These are phyloP conservation scores for Lophochroa leadbeateri DNA, from an alignment of 2,113 vertebrate genomes.

Conservation along the genomic window DNA sequence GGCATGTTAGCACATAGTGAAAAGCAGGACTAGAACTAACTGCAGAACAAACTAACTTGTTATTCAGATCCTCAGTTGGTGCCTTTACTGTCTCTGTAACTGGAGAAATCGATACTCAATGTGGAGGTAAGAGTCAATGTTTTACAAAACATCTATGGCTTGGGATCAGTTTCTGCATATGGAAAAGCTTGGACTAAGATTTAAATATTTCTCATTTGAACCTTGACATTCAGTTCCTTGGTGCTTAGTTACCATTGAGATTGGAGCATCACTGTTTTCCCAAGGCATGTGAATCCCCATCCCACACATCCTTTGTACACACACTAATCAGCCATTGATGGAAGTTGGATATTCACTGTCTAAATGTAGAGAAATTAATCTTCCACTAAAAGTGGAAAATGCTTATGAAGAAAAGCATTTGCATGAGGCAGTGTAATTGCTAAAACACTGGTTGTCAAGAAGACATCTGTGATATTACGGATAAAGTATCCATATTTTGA, in stretches of 20 bases:
- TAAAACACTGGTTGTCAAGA: conserved; percentile 47
- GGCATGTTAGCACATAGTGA: not conserved
- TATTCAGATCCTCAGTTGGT: not conserved
- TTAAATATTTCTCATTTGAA: not conserved
- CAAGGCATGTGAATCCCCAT: not conserved
- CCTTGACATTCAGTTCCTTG: not conserved
- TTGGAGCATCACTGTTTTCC: not conserved
- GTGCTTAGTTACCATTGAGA: not conserved
- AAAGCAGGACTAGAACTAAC: not conserved
- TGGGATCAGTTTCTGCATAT: not conserved
- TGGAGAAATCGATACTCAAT: not conserved
- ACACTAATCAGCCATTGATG: not conserved
- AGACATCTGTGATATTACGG: conserved; percentile 29
- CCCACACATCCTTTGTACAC: not conserved
- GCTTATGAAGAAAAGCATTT: conserved; percentile 40
- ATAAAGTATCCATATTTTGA: conserved; percentile 50
- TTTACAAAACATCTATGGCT: not conserved
- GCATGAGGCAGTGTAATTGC: conserved; percentile 45
- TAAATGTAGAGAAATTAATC: conserved; percentile 48
- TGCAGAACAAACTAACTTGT: not conserved
- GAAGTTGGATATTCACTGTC: not conserved
- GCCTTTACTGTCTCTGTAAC: not conserved
- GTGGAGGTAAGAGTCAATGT: not conserved
- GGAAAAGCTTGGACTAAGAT: not conserved
- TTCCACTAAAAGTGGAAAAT: conserved; percentile 26